Base-by-base conservation (phyloP, 2,797 vertebrate genomes). In the Melanotaenia maccullochi region DNA sequence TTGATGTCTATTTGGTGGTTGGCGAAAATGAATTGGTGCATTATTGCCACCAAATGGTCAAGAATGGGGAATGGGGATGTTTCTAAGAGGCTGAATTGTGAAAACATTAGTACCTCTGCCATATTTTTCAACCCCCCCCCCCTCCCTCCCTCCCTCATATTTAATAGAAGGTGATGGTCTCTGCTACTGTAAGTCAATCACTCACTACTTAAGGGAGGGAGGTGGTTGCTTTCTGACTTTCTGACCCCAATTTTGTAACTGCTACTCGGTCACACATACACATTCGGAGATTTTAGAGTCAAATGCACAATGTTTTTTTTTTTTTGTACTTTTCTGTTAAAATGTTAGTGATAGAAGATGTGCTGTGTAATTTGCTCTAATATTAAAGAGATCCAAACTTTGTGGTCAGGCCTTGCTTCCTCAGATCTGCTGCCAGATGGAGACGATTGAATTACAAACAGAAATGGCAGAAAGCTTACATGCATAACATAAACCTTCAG, bases 381-480 rank as follows among this genome's bases (percentile, higher is more conserved):
- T 32, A 55, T 65, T 51, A 47, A 55, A 60, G 62, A 49, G 9
- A 38, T 36, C 20, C 28, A 60, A 18, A 62, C 60, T 65, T 60
- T 36, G 63, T 28, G 66, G 18, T 60, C 40, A 73, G 32, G 6
- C 20, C 24, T 30, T 33, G 18, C 33, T 44, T 68, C 9, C 36
- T n/a, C 20, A 49, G 44, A 72, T 65, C 52, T 63, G n/a, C 32
- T 75, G n/a, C 40, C 40, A 68, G 2, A 55, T 24, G 33, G 1
- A 57, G 54, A 67, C 32, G 36, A 57, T 32, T 57, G 11, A 44
- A 57, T 57, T 54, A 57, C 12, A 57, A 56, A 40, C 36, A 56
- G 52, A 56, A 56, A 32, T 65, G 24, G 54, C 63, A 61, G n/a
- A 44, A 61, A 61, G n/a, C n/a, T 16, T 18, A 28, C 40, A 54